These are phyloP conservation scores for Euclidia mi DNA, from an alignment of 2,888 invertebrate genomes.

Conservation along the genomic window DNA sequence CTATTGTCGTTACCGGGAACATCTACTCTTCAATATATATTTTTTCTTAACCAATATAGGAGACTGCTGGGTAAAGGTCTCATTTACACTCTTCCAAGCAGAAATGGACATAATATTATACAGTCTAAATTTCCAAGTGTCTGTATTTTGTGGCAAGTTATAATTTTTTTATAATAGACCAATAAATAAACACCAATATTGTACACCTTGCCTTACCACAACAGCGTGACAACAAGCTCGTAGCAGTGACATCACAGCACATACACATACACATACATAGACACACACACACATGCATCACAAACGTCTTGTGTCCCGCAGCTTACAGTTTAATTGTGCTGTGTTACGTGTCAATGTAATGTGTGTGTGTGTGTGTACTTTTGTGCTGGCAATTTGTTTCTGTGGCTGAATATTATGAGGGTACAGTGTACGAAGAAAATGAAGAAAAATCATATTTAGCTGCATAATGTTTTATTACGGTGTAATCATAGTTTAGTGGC, in stretches of 20 bases:
- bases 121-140: no score
- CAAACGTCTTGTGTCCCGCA: slow-evolving; percentile 20
- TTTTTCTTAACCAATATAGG: no score
- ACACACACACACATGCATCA: slow-evolving; percentile 15
- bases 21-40: no score
- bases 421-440: neutral
- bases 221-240: slow-evolving; percentile 17
- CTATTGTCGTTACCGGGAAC: no score
- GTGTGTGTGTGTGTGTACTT: slow-evolving; percentile 33
- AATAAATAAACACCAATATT: neutral
- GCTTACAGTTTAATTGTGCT: slow-evolving; percentile 43
- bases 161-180: no score
- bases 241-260: slow-evolving; percentile 20
- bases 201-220: slow-evolving; percentile 2
- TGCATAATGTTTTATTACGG: no score
- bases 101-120: no score
- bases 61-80: no score
- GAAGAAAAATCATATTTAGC: neutral
- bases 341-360: slow-evolving; percentile 38
- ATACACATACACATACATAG: no score
- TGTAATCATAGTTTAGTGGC: no score
- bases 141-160: no score
- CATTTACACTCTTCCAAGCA: no score
- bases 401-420: slow-evolving; percentile 26
- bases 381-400: slow-evolving; percentile 36